Base-by-base conservation (phyloP, 1,140 invertebrate species). In the Drosophila repletoides region DNA sequence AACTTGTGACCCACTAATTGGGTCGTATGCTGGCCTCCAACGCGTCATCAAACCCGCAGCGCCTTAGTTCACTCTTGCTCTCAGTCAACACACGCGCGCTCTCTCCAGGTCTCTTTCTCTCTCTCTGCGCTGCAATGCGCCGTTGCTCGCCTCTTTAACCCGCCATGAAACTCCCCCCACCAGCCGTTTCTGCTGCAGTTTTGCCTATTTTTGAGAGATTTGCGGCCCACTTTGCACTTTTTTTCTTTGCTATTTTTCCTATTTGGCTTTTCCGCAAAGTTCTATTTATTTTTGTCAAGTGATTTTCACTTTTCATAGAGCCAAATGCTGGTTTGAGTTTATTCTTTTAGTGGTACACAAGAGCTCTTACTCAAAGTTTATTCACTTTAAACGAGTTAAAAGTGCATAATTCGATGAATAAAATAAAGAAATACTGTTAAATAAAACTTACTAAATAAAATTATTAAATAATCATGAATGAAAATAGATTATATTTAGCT, bases 241-340 rank as follows among this genome's bases (percentile, higher is more conserved):
- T 10, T 28, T 28, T 60, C 34, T 38, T 49, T 46, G n/a, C n/a
- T n/a, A n/a, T n/a, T n/a, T n/a, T n/a, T n/a, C n/a, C n/a, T n/a
- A n/a, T n/a, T n/a, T 36, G 14, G n/a, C 10, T 45, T 40, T 66
- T 45, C 52, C 55, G 28, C 55, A 51, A 28, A 55, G 53, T 40
- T 63, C 56, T 61, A 41, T 76, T 76, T 76, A 76, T 71, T 71
- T 76, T 76, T 65, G 73, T 60, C 28, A 28, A 51, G 22, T 52
- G 34, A 71, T 71, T 76, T 76, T 76, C 53, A 14, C n/a, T n/a
- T n/a, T n/a, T n/a, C n/a, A n/a, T 17, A 7, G 22, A 14, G 17
- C 24, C 22, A 22, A 53, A 40, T 29, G 14, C n/a, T n/a, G n/a
- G 34, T 28, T 26, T 7, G 5, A 26, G 33, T n/a, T n/a, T n/a